Percentiles rank a stretch among this genome's conserved stretches.
Evolutionary conservation across 2,888 invertebrate genomes (phyloP).

Genomic region (Amorpha juglandis): DNA sequence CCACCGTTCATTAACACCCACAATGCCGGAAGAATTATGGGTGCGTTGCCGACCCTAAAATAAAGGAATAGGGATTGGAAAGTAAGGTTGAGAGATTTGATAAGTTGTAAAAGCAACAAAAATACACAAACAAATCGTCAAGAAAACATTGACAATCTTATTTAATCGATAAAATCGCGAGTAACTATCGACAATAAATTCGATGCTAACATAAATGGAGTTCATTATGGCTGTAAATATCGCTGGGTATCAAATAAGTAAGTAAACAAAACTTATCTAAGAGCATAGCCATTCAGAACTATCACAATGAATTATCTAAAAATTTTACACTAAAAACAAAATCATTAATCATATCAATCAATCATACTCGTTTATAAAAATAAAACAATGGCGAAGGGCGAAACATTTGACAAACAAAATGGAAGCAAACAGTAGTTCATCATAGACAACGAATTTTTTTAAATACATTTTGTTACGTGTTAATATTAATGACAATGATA

Average conservation of each 20-base stretch:
- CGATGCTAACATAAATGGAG: slow-evolving; percentile 7
- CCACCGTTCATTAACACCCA: too few species aligned
- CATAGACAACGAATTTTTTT: too few species aligned
- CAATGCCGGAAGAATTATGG: too few species aligned
- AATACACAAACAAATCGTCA: slow-evolving; percentile 1
- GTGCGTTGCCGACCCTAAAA: too few species aligned
- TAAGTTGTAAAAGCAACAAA: slow-evolving; percentile 1
- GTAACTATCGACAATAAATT: not conserved
- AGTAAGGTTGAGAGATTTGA: not conserved
- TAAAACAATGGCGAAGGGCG: too few species aligned
- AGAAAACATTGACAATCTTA: not conserved
- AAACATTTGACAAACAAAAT: too few species aligned
- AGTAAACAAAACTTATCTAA: slow-evolving; percentile 28
- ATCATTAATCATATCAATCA: too few species aligned
- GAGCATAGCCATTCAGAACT: slow-evolving; percentile 40
- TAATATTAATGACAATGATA: too few species aligned
- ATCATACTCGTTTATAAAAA: not conserved
- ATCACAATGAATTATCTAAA: slow-evolving; percentile 36
- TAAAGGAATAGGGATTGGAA: too few species aligned
- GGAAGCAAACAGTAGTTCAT: too few species aligned
- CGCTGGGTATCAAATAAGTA: slow-evolving; percentile 21
- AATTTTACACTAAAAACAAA: slow-evolving; percentile 19
- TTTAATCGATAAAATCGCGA: not conserved
- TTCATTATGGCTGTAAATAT: slow-evolving; percentile 16
- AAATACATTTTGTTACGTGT: too few species aligned